Evolutionary conservation across 1,140 invertebrate species (phyloP).

Genomic region (Laupala kohalensis): DNA sequence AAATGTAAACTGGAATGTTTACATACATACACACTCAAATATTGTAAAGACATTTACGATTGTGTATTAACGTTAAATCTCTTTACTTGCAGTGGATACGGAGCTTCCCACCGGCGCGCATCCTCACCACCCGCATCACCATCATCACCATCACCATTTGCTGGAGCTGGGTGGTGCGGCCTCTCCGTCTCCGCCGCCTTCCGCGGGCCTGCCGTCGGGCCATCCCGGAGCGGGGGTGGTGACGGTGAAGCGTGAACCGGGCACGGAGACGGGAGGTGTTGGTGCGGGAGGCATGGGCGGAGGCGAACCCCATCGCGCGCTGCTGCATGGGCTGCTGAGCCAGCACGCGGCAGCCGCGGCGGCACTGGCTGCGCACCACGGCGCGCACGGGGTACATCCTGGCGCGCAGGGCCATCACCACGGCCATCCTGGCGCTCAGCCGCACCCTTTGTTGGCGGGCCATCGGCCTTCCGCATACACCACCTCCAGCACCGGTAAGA

Average conservation of each 20-base stretch:
- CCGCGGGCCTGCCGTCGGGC: neutral
- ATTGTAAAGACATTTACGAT: too few relatives aligned
- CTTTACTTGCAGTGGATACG: constrained; percentile 34
- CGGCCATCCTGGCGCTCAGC: constrained; percentile 30
- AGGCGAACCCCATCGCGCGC: constrained; percentile 29
- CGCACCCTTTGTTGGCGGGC: constrained; percentile 15
- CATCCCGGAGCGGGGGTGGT: too few relatives aligned
- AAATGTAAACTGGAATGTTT: too few relatives aligned
- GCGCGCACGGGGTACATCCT: too few relatives aligned
- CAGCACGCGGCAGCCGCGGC: constrained; percentile 26
- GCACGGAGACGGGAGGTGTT: neutral
- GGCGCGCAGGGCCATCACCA: constrained; percentile 43
- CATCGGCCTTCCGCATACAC: constrained; percentile 22
- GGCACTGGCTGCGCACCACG: neutral
- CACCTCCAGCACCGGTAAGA: constrained; percentile 21
- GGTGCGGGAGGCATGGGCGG: constrained; percentile 22
- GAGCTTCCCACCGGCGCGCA: constrained; percentile 18
- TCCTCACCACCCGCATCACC: constrained; percentile 10
- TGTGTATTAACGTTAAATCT: constrained; percentile 11
- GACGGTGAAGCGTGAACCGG: constrained; percentile 22
- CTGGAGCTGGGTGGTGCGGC: constrained; percentile 3
- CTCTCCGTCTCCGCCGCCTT: neutral
- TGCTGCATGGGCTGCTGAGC: constrained; percentile 46
- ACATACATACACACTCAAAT: too few relatives aligned
- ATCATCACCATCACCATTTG: neutral